Conservation (phyloP, 2,888 invertebrate species). For the Amphimallon solstitiale region DNA sequence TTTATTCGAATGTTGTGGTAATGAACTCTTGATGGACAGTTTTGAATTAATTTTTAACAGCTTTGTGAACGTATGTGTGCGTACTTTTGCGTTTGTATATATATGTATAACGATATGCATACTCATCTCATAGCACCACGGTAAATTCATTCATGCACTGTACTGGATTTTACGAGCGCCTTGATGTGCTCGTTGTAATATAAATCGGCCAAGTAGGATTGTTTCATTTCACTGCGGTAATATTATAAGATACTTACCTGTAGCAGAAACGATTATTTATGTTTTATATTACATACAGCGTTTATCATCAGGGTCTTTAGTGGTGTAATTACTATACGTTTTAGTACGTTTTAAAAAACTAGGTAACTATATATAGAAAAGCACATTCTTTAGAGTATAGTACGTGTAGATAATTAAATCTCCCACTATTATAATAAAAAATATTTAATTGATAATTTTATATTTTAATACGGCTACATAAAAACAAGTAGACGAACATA, state of each 20-base stretch:
- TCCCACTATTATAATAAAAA: too few relatives aligned
- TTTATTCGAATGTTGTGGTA: constrained; percentile 52
- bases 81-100: constrained; percentile 15
- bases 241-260: background rate
- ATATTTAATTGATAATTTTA: too few relatives aligned
- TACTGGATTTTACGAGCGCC: constrained; percentile 19
- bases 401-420: too few relatives aligned
- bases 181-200: constrained; percentile 5
- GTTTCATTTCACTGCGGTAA: background rate
- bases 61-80: constrained; percentile 20
- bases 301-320: too few relatives aligned
- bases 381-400: too few relatives aligned
- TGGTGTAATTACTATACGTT: too few relatives aligned
- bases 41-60: constrained; percentile 37
- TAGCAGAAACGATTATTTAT: background rate
- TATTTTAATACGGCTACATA: too few relatives aligned
- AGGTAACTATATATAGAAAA: too few relatives aligned
- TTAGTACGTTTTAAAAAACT: too few relatives aligned
- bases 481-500: too few relatives aligned
- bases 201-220: background rate
- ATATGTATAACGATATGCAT: background rate
- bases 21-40: constrained; percentile 48
- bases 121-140: constrained; percentile 22
- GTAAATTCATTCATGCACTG: constrained; percentile 25
- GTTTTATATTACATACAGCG: background rate